Conservation (phyloP, 2,888 invertebrate genomes). For the Petrolisthes manimaculis region DNA sequence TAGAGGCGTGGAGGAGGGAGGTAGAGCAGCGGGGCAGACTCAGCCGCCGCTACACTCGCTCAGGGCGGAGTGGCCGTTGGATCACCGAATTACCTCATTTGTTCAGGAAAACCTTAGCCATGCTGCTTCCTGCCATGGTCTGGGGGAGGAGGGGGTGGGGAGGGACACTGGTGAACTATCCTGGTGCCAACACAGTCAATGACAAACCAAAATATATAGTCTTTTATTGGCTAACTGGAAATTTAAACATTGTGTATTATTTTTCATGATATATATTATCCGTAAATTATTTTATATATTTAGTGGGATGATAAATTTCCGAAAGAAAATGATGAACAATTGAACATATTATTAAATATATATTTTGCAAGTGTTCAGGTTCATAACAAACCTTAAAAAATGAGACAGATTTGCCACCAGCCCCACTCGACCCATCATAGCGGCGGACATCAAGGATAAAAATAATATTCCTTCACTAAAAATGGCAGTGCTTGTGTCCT, state of each 20-base stretch:
- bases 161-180: not conserved
- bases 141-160: not conserved
- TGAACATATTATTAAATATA: no score
- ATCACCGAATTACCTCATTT: constrained; percentile 31
- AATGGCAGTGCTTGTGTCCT: constrained; percentile 25
- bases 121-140: not conserved
- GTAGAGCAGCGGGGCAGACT: not conserved
- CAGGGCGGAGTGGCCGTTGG: constrained; percentile 20
- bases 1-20: not conserved
- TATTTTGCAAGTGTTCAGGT: no score
- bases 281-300: no score
- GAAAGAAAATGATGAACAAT: no score
- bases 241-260: no score
- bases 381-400: no score
- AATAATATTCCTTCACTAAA: constrained; percentile 24
- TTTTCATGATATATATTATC: no score
- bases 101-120: constrained; percentile 22
- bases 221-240: no score
- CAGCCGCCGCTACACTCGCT: constrained; percentile 3
- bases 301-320: no score
- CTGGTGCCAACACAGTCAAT: not conserved
- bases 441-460: not conserved
- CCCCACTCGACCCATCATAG: not conserved
- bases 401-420: constrained; percentile 8
- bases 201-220: no score